A percentile compares a stretch with the other conserved stretches of the same genome.
Conservation (phyloP, 2,888 invertebrate species). For the Rhodophaea formosa region DNA sequence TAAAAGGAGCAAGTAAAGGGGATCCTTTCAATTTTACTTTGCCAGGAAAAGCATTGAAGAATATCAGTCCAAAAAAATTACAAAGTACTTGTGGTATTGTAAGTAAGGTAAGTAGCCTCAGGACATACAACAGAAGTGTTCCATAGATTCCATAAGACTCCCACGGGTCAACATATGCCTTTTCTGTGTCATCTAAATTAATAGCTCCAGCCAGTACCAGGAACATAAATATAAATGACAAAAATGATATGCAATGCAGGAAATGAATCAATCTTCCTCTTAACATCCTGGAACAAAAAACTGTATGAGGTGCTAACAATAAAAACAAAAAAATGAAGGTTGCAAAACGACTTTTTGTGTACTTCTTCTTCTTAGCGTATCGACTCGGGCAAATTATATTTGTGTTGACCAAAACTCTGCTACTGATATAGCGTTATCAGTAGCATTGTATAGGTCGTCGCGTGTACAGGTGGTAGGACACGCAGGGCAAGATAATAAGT, state of each 20-base stretch:
- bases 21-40: slow-evolving; percentile 94
- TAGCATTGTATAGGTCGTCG: too few species aligned
- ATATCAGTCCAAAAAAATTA: slow-evolving; percentile 91
- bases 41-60: slow-evolving; percentile 97
- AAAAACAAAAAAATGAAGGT: slow-evolving; percentile 1
- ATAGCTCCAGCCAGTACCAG: slow-evolving; percentile 85
- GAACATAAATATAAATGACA: slow-evolving; percentile 87
- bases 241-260: slow-evolving; percentile 88
- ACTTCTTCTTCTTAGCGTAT: too few species aligned
- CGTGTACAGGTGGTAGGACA: too few species aligned
- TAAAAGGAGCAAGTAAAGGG: slow-evolving; percentile 94
- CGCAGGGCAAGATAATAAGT: too few species aligned
- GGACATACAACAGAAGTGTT: slow-evolving; percentile 86
- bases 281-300: slow-evolving; percentile 73
- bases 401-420: too few species aligned
- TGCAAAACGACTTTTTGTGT: not conserved
- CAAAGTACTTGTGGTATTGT: slow-evolving; percentile 94
- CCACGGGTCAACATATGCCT: slow-evolving; percentile 88
- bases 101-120: slow-evolving; percentile 90
- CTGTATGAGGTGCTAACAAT: not conserved
- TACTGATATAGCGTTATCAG: too few species aligned
- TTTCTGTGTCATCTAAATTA: slow-evolving; percentile 79
- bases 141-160: slow-evolving; percentile 89
- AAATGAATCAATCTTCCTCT: slow-evolving; percentile 88
- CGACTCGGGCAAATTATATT: too few species aligned